These are phyloP conservation scores for Paramormyrops kingsleyae DNA, from an alignment of 2,113 vertebrate genomes.

Conservation along the genomic window DNA sequence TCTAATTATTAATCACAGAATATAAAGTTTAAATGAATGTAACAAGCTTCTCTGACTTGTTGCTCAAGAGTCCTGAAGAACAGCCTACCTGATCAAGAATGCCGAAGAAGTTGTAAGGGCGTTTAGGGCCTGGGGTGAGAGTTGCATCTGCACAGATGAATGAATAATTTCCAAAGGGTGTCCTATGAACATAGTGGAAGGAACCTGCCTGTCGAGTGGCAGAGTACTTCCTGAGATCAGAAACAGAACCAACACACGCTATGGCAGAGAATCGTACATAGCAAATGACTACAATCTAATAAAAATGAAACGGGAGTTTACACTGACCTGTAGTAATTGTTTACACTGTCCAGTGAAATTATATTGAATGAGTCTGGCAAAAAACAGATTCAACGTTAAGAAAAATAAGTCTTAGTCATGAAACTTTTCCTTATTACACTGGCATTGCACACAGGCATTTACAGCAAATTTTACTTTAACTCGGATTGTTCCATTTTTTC, in stretches of 20 bases:
- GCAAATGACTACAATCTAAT: neutral
- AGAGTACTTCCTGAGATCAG: constrained; percentile 80
- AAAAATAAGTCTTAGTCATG: neutral
- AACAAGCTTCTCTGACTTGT: neutral
- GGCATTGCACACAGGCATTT: neutral
- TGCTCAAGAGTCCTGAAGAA: too few relatives aligned
- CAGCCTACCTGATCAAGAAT: constrained; percentile 77
- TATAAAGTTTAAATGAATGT: neutral
- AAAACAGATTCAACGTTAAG: constrained; percentile 25
- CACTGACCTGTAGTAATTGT: constrained; percentile 93
- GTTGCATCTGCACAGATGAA: constrained; percentile 91
- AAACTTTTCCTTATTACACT: neutral
- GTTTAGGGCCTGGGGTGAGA: constrained; percentile 82
- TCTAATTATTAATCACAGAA: neutral
- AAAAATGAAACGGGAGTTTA: neutral
- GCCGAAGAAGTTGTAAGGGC: constrained; percentile 92
- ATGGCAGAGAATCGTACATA: constrained; percentile 22
- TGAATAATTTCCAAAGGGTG: constrained; percentile 91
- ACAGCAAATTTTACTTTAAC: neutral
- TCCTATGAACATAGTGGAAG: constrained; percentile 83
- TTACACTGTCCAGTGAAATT: constrained; percentile 73
- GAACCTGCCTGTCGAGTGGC: constrained; percentile 80
- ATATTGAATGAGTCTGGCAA: constrained; percentile 88
- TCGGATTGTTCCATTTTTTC: neutral
- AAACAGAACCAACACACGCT: constrained; percentile 16